phyloP scores from a whole-genome alignment of 2,888 invertebrate species.

The Dryococelus australis region DNA sequence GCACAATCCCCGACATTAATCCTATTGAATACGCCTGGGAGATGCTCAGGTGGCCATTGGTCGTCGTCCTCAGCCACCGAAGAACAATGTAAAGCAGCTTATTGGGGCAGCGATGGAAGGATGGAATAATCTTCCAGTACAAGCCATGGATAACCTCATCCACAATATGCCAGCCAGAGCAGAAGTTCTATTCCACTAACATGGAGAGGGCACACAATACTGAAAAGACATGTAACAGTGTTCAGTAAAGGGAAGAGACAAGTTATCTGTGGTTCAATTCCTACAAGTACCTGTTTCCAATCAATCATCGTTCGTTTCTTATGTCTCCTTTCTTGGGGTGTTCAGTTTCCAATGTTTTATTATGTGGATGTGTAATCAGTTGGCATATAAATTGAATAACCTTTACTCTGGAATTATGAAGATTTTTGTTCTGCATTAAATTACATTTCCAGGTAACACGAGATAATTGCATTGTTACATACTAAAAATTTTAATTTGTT shows the following conservation, averaged over 20 bases:
- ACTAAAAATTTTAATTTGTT: no score
- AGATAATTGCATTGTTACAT: no score
- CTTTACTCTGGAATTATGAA: no score
- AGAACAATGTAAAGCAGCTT: neutral
- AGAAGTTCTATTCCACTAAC: neutral
- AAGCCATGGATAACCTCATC: neutral
- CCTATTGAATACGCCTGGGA: neutral
- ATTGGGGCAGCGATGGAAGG: neutral
- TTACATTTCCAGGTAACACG: no score
- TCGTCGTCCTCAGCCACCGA: neutral
- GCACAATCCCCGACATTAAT: neutral
- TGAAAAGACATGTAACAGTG: neutral
- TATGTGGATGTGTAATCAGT: no score
- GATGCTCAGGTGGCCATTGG: neutral
- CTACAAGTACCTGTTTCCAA: neutral
- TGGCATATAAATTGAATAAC: no score
- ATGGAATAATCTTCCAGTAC: neutral
- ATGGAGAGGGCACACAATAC: neutral
- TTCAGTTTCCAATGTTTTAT: neutral
- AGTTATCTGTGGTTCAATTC: neutral
- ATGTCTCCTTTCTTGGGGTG: neutral
- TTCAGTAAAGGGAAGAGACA: neutral
- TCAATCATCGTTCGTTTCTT: neutral
- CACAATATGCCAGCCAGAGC: no score
- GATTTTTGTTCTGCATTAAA: no score